Base-by-base conservation (phyloP, 2,113 vertebrate species). In the Rhodinocichla rosea region DNA sequence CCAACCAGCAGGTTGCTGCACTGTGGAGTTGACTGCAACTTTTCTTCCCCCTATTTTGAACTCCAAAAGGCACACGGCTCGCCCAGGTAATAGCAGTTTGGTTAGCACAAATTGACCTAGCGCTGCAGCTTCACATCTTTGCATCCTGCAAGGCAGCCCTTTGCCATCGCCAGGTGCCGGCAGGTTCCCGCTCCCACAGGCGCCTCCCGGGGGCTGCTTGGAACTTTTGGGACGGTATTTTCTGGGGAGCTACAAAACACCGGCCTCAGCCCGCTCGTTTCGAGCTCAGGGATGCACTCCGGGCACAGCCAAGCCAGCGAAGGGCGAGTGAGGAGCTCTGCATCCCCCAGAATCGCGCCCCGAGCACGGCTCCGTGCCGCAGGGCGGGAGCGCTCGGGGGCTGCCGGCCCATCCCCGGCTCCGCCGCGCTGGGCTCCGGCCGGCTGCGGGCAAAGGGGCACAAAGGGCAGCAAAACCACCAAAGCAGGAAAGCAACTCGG, bases 51-150 rank as follows among this genome's bases (percentile, higher is more conserved):
- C 23, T 35, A 2, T 4, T n/a, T 13, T 23, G 49, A 88, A 45
- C 50, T 33, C 44, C 1, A 1, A 42, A 42, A 35, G 3, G 7
- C 65, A 3, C 0, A 7, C 33, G 3, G 88, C 49, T 84, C 12
- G 23, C 68, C 30, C 83, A 32, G 20, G 22, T 11, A 28, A 70
- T 35, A 24, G 28, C 55, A 11, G 33, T 11, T 27, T 32, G 5
- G 3, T 30, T 10, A 28, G 50, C 64, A 44, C 14, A 15, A 39
- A 44, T 21, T 17, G 69, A 60, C 32, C 50, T 5, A 26, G 57
- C 0, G 6, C 84, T 15, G 81, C 84, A 64, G 24, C 62, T 85
- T 49, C 26, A 3, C 55, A 19, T 37, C 76, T 39, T 11, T 11
- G 40, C 79, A 32, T 37, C 83, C 85, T 10, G 15, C 49, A 8